Evolutionary conservation across 2,113 vertebrate genomes (phyloP).

Genomic region (Paradoxurus hermaphroditus): DNA sequence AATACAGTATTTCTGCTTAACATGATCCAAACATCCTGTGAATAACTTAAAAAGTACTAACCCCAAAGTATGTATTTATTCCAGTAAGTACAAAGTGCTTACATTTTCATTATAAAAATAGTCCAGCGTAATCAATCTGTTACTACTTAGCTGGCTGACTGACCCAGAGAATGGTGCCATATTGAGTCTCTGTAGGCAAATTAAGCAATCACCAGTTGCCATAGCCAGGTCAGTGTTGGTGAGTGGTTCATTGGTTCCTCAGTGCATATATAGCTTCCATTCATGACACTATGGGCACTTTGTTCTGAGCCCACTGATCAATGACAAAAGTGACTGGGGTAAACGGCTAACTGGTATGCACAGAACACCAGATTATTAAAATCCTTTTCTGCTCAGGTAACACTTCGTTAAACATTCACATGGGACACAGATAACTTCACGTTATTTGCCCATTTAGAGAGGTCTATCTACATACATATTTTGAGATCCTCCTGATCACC

Average conservation of each 20-base stretch:
- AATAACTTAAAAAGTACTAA: neutral
- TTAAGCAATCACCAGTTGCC: neutral
- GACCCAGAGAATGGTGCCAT: neutral
- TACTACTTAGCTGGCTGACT: neutral
- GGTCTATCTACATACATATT: neutral
- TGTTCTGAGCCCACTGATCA: neutral
- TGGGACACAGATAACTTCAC: neutral
- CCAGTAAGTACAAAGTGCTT: neutral
- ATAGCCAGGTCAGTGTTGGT: neutral
- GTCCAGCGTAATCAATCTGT: neutral
- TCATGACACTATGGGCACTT: neutral
- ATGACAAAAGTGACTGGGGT: neutral
- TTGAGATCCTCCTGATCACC: neutral
- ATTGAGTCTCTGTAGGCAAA: neutral
- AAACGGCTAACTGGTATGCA: neutral
- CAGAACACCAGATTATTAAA: neutral
- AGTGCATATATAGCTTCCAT: neutral
- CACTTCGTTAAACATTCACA: neutral
- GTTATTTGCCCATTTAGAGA: neutral
- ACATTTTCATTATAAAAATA: neutral
- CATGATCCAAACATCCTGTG: neutral
- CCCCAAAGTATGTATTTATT: neutral
- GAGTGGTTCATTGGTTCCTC: neutral
- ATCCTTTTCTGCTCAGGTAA: neutral
- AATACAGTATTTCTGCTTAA: neutral